Evolutionary conservation across 2,888 invertebrate genomes (phyloP).

Genomic region (Lycaena phlaeas): DNA sequence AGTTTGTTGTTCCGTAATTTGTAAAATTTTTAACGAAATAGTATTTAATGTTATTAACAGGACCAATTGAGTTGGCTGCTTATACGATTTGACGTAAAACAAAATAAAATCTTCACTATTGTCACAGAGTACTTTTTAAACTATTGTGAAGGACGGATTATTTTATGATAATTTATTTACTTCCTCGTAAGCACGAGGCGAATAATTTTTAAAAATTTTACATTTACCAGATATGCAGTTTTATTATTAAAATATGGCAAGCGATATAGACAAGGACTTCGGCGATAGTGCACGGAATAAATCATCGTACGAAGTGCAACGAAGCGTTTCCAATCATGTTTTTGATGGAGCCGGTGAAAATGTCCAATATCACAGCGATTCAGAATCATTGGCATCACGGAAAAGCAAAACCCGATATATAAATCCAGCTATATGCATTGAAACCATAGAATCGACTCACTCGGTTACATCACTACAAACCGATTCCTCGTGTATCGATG

Average conservation of each 20-base stretch:
- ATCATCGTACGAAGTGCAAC: conserved; percentile 28
- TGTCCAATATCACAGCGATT: conserved; percentile 54
- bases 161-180: neutral
- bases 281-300: conserved; percentile 51
- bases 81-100: neutral
- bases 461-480: conserved; percentile 54
- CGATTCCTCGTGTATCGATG: conserved; percentile 39
- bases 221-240: conserved; percentile 19
- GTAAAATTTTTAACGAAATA: no score
- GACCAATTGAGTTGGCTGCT: neutral
- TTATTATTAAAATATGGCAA: conserved; percentile 31
- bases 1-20: no score
- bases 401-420: conserved; percentile 68
- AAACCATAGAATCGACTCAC: conserved; percentile 54
- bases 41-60: no score
- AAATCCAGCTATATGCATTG: conserved; percentile 75
- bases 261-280: conserved; percentile 43
- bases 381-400: conserved; percentile 47
- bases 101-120: neutral
- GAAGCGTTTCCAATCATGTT: conserved; percentile 43
- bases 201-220: conserved; percentile 1
- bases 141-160: neutral
- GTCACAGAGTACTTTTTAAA: no score
- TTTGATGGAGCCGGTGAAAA: conserved; percentile 63
- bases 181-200: neutral